A percentile compares a stretch with the other conserved stretches of the same genome.
These are phyloP conservation scores for Amblyteles armatorius DNA, from an alignment of 2,888 invertebrate genomes.

Conservation along the genomic window DNA sequence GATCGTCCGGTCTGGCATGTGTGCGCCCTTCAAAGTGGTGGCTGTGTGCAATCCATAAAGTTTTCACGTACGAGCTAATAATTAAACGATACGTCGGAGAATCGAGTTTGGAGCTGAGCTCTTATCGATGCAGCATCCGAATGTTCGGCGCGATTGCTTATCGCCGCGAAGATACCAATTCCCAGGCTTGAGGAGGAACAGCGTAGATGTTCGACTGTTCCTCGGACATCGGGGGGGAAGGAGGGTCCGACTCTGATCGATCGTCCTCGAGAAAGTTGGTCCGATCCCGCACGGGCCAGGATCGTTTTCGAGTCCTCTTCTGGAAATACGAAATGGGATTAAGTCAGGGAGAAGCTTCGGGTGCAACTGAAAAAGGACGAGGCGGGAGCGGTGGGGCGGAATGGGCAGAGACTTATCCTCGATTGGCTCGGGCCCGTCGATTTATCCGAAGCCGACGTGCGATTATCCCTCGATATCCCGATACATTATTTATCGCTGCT, in stretches of 20 bases:
- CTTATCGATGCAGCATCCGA: not conserved
- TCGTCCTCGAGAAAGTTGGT: not conserved
- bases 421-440: conserved; percentile 68
- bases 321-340: conserved; percentile 13
- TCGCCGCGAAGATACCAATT: not conserved
- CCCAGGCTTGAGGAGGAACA: not conserved
- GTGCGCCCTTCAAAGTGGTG: not conserved
- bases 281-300: not conserved
- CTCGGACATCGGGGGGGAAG: not conserved
- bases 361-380: conserved; percentile 48
- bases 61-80: not conserved
- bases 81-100: not conserved
- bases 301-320: conserved; percentile 18
- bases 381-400: conserved; percentile 45
- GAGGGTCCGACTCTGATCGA: not conserved
- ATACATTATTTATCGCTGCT: conserved; percentile 76
- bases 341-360: not conserved
- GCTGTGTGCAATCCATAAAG: not conserved
- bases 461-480: conserved; percentile 76
- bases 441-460: conserved; percentile 71
- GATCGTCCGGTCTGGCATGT: not conserved
- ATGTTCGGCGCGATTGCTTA: not conserved
- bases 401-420: conserved; percentile 54
- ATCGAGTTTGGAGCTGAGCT: not conserved
- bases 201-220: not conserved